Conservation (phyloP, 2,797 vertebrate species). For the Merluccius polli region DNA sequence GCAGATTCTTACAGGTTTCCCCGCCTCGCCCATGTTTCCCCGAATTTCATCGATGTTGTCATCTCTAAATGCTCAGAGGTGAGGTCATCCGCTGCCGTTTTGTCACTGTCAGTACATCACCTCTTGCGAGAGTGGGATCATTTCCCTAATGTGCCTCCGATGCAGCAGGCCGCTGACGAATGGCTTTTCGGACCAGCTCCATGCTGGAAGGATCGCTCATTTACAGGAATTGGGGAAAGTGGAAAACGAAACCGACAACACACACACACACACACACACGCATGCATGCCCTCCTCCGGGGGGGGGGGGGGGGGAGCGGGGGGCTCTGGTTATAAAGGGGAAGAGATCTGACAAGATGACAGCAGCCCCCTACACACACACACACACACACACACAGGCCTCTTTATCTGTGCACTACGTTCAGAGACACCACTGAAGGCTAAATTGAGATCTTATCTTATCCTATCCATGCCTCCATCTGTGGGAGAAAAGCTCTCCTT, state of each 20-base stretch:
- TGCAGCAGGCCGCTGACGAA: neutral
- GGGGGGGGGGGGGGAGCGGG: neutral
- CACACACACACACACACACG: neutral
- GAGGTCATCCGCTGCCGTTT: neutral
- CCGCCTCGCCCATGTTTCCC: neutral
- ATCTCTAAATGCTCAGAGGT: neutral
- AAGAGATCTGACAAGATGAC: neutral
- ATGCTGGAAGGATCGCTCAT: neutral
- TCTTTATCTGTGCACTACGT: slow-evolving; percentile 17
- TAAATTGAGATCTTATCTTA: slow-evolving; percentile 13
- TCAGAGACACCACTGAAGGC: slow-evolving; percentile 16
- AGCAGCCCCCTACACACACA: neutral
- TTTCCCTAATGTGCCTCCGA: neutral
- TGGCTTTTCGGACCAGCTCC: neutral
- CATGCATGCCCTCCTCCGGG: neutral
- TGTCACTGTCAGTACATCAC: neutral
- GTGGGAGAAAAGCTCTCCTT: neutral
- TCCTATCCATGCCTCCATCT: neutral
- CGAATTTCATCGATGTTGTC: neutral
- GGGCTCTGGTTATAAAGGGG: neutral
- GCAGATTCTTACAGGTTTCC: neutral
- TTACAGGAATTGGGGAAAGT: neutral
- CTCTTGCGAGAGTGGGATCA: neutral
- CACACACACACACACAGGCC: neutral
- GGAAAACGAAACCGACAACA: neutral